phyloP scores from a whole-genome alignment of 1,140 invertebrate genomes.

The Drosophila ohnishii region DNA sequence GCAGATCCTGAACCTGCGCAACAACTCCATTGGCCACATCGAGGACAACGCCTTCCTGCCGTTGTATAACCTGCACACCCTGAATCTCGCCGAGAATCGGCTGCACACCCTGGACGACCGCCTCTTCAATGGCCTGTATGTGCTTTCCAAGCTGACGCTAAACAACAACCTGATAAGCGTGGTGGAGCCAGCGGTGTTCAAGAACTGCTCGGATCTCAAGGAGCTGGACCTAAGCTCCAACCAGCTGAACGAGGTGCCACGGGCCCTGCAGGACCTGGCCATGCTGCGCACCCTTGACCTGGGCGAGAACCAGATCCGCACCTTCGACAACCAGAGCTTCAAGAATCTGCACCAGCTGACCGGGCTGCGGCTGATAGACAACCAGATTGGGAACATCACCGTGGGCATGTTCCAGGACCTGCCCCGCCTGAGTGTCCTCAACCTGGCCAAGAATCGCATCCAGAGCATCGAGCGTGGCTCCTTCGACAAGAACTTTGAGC shows the following conservation, averaged over 20 bases:
- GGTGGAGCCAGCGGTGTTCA: slow-evolving; percentile 92
- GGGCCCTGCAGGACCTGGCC: slow-evolving; percentile 90
- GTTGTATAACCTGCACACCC: slow-evolving; percentile 92
- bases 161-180: slow-evolving; percentile 93
- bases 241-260: slow-evolving; percentile 90
- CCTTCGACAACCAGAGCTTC: slow-evolving; percentile 92
- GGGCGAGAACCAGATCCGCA: slow-evolving; percentile 92
- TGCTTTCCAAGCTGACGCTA: slow-evolving; percentile 91
- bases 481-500: slow-evolving; percentile 90
- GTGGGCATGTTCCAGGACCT: slow-evolving; percentile 93
- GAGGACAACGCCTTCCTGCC: slow-evolving; percentile 94
- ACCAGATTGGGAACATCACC: slow-evolving; percentile 92
- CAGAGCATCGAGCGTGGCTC: slow-evolving; percentile 91
- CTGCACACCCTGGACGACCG: slow-evolving; percentile 91
- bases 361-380: slow-evolving; percentile 92
- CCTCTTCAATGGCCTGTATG: slow-evolving; percentile 92
- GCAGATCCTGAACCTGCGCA: slow-evolving; percentile 93
- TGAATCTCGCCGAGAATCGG: slow-evolving; percentile 93
- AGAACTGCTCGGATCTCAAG: slow-evolving; percentile 94
- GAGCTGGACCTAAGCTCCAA: slow-evolving; percentile 95
- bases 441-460: slow-evolving; percentile 94
- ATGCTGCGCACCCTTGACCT: slow-evolving; percentile 93
- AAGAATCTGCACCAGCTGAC: slow-evolving; percentile 92
- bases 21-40: slow-evolving; percentile 93
- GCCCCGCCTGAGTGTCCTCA: slow-evolving; percentile 91